Evolutionary conservation across 2,888 invertebrate species (phyloP), one percentile per base, ranked within the genome.

Genomic region (Drosophila aldrichi): DNA sequence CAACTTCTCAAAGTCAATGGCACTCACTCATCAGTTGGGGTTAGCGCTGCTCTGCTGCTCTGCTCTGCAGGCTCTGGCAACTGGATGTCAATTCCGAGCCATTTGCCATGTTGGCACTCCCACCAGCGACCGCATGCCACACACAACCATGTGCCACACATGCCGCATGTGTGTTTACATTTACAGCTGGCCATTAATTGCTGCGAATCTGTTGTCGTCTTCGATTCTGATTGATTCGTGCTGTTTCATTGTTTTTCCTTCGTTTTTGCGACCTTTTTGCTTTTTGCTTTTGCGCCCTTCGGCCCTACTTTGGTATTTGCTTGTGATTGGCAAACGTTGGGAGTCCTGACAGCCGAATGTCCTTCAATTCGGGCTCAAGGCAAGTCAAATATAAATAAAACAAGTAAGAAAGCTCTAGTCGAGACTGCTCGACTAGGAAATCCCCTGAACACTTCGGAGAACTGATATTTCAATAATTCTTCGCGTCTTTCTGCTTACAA

Each of bases 151-250:
- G 56, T 25, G 38, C 44, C 61, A 52, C 61, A 52, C 57, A 64
- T 41, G 38, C 44, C 29, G 29, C 61, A 56, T 62, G 63, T 77
- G 61, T 78, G 64, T 60, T 76, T 71, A 71, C 71, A 62, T 68
- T 71, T 52, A 34, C 52, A 54, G 71, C 54, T 65, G 55, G 41
- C 55, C 62, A 77, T 80, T 80, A 80, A 72, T 78, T 78, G 80
- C 60, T 63, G 68, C 80, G 57, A 62, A 66, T 67, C 58, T 54
- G 57, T 78, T 63, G 68, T 68, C 63, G 55, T 78, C 56, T 66
- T 38, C 49, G 29, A 40, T 66, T 59, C 67, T 76, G 67, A 76
- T 78, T 77, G 72, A 80, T 80, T 72, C 68, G 43, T 72, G 58
- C 64, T 56, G 48, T 69, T 52, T 57, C 34, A 64, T 74, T 72